Base-by-base conservation (phyloP, 2,797 vertebrate genomes). In the Falco columbarius region DNA sequence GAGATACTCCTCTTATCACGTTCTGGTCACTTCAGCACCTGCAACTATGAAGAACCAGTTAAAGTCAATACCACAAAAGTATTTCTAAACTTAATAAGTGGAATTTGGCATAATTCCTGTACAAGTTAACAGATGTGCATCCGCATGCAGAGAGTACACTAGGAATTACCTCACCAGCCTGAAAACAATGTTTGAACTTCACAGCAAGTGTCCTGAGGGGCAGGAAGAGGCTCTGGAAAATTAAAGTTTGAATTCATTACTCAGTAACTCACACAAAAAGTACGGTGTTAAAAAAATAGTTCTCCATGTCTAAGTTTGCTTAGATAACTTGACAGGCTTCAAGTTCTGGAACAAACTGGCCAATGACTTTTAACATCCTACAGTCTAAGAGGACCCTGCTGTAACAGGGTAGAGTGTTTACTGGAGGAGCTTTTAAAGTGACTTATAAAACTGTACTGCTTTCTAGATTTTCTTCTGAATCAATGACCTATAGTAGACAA, bases 141-240 rank as follows among this genome's bases (percentile, higher is more conserved):
- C 90, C 14, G 36, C 62, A 82, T 29, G 42, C 46, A 79, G 73
- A 49, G 20, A 86, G 40, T 74, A 91, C 55, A 58, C 51, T 63
- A 91, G 77, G 59, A 96, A 94, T 91, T 96, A 96, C 91, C 89
- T 95, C 95, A 95, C 20, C 54, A 72, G 56, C 11, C 65, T 54
- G 36, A 95, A 96, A 97, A 97, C 93, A 81, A 49, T 56, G 80
- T 89, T 95, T 97, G 87, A 96, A 90, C 52, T 86, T 81, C 81
- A 88, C 72, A 96, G 72, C 32, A 82, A 86, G 81, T 51, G 59
- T 67, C 36, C 74, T 72, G 77, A 92, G 54, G 85, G 54, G 40
- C 54, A 94, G 96, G 72, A 89, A 95, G 62, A 61, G 27, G 54
- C 61, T 89, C 49, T 90, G 84, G 79, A 94, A 96, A 96, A 92